Conservation (phyloP, 2,888 invertebrate genomes). For the Mythimna impura region DNA sequence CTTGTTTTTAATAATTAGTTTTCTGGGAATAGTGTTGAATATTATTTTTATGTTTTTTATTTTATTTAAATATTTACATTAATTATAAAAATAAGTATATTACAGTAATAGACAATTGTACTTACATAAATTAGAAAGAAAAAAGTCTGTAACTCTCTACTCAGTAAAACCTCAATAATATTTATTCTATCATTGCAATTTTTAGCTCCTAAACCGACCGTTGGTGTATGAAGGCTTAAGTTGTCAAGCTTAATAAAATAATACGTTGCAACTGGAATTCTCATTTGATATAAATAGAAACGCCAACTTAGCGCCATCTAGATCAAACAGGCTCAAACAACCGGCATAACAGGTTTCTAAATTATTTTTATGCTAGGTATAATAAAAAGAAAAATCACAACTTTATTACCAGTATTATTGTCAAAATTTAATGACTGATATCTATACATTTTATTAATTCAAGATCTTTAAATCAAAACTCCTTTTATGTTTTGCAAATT, state of each 20-base stretch:
- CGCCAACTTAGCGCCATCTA: conserved; percentile 58
- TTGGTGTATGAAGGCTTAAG: conserved; percentile 25
- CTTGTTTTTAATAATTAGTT: conserved; percentile 21
- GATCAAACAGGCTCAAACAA: conserved; percentile 7
- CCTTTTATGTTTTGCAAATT: conserved; percentile 41
- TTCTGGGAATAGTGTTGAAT: not conserved
- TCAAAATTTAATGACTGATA: conserved; percentile 43
- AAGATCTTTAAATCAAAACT: conserved; percentile 36
- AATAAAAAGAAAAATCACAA: conserved; percentile 41
- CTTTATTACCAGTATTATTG: conserved; percentile 47
- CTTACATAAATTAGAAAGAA: not conserved
- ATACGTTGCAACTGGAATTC: conserved; percentile 41
- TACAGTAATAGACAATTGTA: not conserved
- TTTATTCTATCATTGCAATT: conserved; percentile 14
- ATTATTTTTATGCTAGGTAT: conserved; percentile 11
- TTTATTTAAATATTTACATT: not conserved
- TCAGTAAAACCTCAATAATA: conserved; percentile 17
- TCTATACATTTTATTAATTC: conserved; percentile 35
- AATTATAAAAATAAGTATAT: not conserved
- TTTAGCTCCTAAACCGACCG: conserved; percentile 23
- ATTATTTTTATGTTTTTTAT: not conserved
- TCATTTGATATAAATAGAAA: conserved; percentile 48
- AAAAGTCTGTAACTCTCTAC: not conserved
- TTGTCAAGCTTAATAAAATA: conserved; percentile 41
- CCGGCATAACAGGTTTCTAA: conserved; percentile 33